Evolutionary conservation across 2,113 vertebrate species (phyloP).

Genomic region (Boleophthalmus pectinirostris): DNA sequence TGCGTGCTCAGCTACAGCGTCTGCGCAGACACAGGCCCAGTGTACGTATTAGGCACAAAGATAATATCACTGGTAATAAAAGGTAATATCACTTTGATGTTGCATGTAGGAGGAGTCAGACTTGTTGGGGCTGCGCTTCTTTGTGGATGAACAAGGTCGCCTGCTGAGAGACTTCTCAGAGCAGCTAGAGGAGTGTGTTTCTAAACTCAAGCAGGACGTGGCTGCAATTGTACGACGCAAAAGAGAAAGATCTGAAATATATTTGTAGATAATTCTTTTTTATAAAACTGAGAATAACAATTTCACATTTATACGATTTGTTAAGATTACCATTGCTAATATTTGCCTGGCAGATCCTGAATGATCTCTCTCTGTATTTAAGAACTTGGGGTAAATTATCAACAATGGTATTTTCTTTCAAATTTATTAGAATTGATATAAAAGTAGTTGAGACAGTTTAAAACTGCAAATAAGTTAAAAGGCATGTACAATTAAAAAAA

Average conservation of each 20-base stretch:
- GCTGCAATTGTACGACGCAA: conserved; percentile 84
- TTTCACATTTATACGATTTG: neutral
- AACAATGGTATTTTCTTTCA: conserved; percentile 19
- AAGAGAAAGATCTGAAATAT: conserved; percentile 74
- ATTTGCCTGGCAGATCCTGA: too few relatives aligned
- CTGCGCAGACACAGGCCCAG: conserved; percentile 78
- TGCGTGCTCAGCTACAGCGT: conserved; percentile 79
- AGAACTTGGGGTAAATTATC: too few relatives aligned
- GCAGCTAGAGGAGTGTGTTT: conserved; percentile 81
- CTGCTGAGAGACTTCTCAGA: conserved; percentile 83
- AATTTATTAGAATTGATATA: conserved; percentile 68
- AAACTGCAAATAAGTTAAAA: conserved; percentile 72
- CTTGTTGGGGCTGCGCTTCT: conserved; percentile 76
- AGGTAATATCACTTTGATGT: neutral
- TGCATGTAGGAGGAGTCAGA: conserved; percentile 81
- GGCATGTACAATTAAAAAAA: conserved; percentile 39
- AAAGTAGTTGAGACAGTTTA: conserved; percentile 49
- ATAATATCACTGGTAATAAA: neutral
- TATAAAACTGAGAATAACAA: neutral
- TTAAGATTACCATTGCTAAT: neutral
- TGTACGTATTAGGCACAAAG: conserved; percentile 60
- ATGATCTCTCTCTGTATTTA: too few relatives aligned
- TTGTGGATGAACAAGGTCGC: conserved; percentile 78
- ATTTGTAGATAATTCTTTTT: conserved; percentile 52
- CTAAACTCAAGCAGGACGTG: conserved; percentile 84